phyloP scores from a whole-genome alignment of 2,113 vertebrate species.

The Rafetus swinhoei region DNA sequence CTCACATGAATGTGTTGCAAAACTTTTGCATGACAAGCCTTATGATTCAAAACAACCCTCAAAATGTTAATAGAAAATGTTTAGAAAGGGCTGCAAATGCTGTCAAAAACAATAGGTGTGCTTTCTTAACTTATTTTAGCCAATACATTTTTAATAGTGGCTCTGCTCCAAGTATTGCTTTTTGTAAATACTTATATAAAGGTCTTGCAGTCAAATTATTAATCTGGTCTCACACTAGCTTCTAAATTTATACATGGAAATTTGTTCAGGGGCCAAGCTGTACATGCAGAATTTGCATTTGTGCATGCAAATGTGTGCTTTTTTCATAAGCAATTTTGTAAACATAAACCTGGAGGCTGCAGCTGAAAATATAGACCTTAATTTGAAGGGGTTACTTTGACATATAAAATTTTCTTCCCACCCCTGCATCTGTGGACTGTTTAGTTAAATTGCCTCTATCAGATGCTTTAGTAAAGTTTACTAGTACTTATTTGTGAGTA shows the following conservation, averaged over 20 bases:
- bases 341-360: slow-evolving; percentile 73
- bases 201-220: slow-evolving; percentile 74
- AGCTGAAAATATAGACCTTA: slow-evolving; percentile 76
- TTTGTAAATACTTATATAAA: slow-evolving; percentile 76
- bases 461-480: background rate
- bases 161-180: slow-evolving; percentile 66
- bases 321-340: slow-evolving; percentile 57
- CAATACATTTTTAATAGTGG: slow-evolving; percentile 66
- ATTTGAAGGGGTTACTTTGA: slow-evolving; percentile 73
- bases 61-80: background rate
- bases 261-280: slow-evolving; percentile 76
- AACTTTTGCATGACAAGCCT: background rate
- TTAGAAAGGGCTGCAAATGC: background rate
- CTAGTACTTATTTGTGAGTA: slow-evolving; percentile 16
- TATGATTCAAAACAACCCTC: background rate
- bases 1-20: background rate
- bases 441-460: slow-evolving; percentile 44
- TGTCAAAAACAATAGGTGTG: slow-evolving; percentile 54
- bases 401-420: slow-evolving; percentile 33
- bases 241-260: slow-evolving; percentile 76
- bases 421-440: slow-evolving; percentile 47
- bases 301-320: slow-evolving; percentile 75
- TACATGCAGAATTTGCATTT: slow-evolving; percentile 75
- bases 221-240: slow-evolving; percentile 71
- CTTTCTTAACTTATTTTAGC: slow-evolving; percentile 71